A percentile compares a stretch with the other conserved stretches of the same genome.
phyloP scores from a whole-genome alignment of 1,140 invertebrate genomes.

The Monomorium pharaonis region DNA sequence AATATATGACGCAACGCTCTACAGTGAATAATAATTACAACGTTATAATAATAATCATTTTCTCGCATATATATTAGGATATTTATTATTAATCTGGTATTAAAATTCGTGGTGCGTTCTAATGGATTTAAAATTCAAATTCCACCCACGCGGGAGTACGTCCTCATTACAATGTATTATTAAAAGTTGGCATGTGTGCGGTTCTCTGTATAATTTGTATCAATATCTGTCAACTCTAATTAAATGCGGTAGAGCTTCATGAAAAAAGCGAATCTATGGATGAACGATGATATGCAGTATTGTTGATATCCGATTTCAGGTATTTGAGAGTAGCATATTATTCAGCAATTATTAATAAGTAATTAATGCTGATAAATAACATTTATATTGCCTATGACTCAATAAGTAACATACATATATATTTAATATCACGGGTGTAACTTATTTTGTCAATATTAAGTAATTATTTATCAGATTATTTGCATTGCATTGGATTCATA shows the following conservation, averaged over 20 bases:
- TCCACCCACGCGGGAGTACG: neutral
- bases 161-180: conserved; percentile 49
- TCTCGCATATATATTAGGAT: conserved; percentile 37
- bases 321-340: neutral
- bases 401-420: neutral
- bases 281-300: conserved; percentile 9
- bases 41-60: conserved; percentile 38
- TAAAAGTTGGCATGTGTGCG: conserved; percentile 18
- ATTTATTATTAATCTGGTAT: conserved; percentile 53
- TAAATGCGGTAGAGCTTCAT: conserved; percentile 9
- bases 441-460: neutral
- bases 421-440: neutral
- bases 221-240: conserved; percentile 26
- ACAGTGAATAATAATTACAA: conserved; percentile 48
- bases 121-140: conserved; percentile 60
- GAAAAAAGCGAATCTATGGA: conserved; percentile 1
- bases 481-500: neutral
- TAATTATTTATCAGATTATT: neutral
- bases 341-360: conserved; percentile 15
- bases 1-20: conserved; percentile 18
- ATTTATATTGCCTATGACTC: neutral
- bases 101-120: conserved; percentile 43
- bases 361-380: conserved; percentile 24
- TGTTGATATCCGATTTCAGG: conserved; percentile 7
- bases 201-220: neutral